phyloP scores from a whole-genome alignment of 1,140 invertebrate species.

The Chrysomallon squamiferum region DNA sequence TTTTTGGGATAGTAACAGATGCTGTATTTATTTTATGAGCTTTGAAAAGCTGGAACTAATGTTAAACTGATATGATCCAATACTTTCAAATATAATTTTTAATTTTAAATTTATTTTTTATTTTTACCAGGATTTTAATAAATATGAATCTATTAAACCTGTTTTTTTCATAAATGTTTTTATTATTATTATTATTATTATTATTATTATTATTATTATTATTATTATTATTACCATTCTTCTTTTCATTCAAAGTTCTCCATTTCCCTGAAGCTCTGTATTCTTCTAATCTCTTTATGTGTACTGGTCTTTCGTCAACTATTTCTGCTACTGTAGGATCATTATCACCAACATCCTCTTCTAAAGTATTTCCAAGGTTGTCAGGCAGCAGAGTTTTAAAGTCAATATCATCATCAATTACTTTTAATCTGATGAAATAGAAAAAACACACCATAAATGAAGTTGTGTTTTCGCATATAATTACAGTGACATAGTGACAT shows the following conservation, averaged over 20 bases:
- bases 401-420: constrained; percentile 89
- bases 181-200: no score
- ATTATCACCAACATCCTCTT: constrained; percentile 80
- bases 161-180: no score
- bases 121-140: no score
- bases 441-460: background rate
- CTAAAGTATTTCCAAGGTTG: constrained; percentile 72
- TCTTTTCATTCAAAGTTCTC: constrained; percentile 30
- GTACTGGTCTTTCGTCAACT: constrained; percentile 82
- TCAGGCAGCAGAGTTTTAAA: constrained; percentile 70
- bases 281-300: constrained; percentile 72
- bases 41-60: no score
- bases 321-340: constrained; percentile 89
- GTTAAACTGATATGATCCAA: no score
- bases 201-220: no score
- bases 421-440: constrained; percentile 64
- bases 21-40: no score
- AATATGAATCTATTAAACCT: no score
- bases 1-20: no score
- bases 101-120: no score
- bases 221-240: constrained; percentile 4
- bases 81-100: no score
- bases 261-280: constrained; percentile 77
- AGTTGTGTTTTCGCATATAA: background rate
- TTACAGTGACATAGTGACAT: background rate